Conservation (phyloP, 2,797 vertebrate genomes). For the Lepus oiostolus region DNA sequence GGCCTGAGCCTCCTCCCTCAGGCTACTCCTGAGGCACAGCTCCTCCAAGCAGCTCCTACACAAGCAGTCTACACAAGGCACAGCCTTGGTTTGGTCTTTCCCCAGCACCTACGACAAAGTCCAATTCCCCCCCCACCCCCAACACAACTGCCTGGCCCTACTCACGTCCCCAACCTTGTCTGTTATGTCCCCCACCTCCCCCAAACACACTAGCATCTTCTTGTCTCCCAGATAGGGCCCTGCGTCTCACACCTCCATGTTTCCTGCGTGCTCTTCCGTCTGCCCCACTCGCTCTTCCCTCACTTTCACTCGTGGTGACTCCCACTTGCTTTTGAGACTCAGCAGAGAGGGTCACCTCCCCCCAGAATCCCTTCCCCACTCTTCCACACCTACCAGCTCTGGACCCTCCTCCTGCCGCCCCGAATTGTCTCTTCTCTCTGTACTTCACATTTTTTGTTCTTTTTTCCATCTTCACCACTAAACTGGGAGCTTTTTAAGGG, state of each 20-base stretch:
- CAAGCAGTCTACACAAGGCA: background rate
- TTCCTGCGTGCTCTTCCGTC: background rate
- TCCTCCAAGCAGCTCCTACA: background rate
- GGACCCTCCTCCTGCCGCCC: background rate
- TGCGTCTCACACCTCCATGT: background rate
- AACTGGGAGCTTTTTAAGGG: background rate
- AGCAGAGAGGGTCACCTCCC: background rate
- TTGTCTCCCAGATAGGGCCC: background rate
- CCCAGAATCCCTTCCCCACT: background rate
- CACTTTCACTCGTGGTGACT: background rate
- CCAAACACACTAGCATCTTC: background rate
- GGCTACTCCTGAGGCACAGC: background rate
- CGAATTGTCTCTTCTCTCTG: background rate
- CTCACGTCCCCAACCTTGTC: background rate
- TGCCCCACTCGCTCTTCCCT: background rate
- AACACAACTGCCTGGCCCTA: background rate
- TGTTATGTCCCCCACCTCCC: background rate
- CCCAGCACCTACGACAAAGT: background rate
- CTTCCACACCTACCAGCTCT: background rate
- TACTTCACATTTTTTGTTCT: background rate
- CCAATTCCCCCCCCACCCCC: too few relatives aligned
- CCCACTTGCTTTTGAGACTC: background rate
- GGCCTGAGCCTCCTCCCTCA: background rate
- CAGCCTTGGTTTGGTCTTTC: background rate
- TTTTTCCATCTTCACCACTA: constrained; percentile 20